phyloP scores from a whole-genome alignment of 2,113 vertebrate genomes.

The Azemiops feae region DNA sequence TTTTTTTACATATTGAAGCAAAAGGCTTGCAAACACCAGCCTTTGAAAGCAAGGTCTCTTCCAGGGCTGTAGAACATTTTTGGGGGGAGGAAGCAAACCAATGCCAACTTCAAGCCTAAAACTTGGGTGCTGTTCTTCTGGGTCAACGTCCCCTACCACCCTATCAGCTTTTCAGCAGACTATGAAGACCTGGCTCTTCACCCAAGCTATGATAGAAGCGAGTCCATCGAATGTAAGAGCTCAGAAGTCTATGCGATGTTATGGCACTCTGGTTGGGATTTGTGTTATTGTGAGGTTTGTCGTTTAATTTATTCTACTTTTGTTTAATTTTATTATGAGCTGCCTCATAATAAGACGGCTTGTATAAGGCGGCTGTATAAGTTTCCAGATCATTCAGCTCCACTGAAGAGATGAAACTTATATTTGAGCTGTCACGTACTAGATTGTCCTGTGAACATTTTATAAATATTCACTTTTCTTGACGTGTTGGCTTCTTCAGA shows the following conservation, averaged over 20 bases:
- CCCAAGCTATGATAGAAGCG: neutral
- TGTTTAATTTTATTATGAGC: neutral
- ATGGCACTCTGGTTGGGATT: neutral
- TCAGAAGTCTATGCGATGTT: neutral
- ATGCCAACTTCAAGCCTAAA: neutral
- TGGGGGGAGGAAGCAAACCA: neutral
- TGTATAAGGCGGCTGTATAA: neutral
- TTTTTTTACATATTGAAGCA: neutral
- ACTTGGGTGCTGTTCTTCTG: neutral
- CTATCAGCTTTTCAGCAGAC: neutral
- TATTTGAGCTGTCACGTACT: neutral
- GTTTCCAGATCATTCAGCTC: neutral
- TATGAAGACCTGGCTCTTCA: neutral
- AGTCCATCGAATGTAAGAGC: neutral
- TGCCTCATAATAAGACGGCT: neutral
- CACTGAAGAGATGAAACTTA: neutral
- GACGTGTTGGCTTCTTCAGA: neutral
- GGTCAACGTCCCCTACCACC: neutral
- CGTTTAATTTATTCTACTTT: neutral
- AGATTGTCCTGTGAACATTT: neutral
- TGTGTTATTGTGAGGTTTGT: neutral
- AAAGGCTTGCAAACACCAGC: neutral
- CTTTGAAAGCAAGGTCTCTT: neutral
- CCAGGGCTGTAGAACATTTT: neutral
- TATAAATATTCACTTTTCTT: neutral